Evolutionary conservation across 2,113 vertebrate genomes (phyloP).

Genomic region (Serilophus lunatus): DNA sequence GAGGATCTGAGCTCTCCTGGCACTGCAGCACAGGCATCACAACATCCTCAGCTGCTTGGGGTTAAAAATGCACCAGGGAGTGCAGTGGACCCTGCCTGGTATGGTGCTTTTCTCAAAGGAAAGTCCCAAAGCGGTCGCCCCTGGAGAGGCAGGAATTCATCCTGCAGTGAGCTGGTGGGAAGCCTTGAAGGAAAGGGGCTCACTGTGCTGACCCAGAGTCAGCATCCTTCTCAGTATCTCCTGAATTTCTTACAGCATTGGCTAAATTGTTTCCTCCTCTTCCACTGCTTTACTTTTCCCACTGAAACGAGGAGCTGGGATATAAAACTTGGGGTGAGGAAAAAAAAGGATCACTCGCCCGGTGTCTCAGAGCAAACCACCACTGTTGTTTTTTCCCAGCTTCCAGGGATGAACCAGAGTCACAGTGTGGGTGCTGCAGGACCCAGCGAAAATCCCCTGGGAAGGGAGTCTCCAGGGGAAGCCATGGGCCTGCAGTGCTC

Average conservation of each 20-base stretch:
- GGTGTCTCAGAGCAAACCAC: not conserved
- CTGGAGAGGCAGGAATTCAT: not conserved
- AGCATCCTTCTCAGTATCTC: not conserved
- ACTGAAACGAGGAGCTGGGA: not conserved
- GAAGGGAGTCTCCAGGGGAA: not conserved
- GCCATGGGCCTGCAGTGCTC: rapidly evolving
- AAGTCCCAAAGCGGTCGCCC: not conserved
- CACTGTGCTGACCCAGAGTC: not conserved
- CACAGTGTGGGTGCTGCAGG: not conserved
- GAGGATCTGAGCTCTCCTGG: not conserved
- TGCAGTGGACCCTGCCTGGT: not conserved
- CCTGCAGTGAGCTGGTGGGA: not conserved
- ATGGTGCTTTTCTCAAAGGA: not conserved
- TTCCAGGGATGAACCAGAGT: not conserved
- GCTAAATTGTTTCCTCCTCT: not conserved
- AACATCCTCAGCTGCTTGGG: not conserved
- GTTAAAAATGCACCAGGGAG: not conserved
- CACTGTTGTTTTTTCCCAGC: not conserved
- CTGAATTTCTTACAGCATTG: not conserved
- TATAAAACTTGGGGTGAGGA: not conserved
- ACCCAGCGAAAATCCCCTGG: not conserved
- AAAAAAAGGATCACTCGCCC: not conserved
- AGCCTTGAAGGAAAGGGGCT: not conserved
- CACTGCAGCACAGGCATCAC: rapidly evolving
- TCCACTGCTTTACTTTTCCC: not conserved